A percentile compares a stretch with the other conserved stretches of the same genome.
Evolutionary conservation across 1,140 invertebrate genomes (phyloP).

Genomic region (Diploscapter pachys): DNA sequence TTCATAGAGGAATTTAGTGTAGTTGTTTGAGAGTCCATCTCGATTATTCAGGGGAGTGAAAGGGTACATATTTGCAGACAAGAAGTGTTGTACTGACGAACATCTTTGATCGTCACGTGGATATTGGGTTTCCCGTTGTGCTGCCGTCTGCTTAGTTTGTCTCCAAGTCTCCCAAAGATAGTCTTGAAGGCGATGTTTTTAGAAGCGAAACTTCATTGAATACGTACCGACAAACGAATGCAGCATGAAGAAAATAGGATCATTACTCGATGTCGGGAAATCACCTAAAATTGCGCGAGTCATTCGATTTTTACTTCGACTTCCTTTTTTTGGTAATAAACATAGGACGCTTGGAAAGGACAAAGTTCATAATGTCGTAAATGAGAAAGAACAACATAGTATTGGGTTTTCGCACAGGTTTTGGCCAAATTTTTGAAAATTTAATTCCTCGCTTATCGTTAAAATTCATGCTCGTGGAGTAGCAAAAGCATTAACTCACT

Average conservation of each 20-base stretch:
- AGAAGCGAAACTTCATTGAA: too few relatives aligned
- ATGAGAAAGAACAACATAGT: too few relatives aligned
- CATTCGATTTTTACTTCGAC: constrained; percentile 1
- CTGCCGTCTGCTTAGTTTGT: background rate
- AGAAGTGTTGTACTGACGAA: background rate
- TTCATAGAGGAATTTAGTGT: constrained; percentile 2
- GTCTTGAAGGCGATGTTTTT: background rate
- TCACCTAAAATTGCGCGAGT: background rate
- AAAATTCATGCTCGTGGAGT: too few relatives aligned
- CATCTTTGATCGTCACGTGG: background rate
- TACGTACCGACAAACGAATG: background rate
- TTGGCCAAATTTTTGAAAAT: too few relatives aligned
- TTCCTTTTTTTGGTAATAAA: background rate
- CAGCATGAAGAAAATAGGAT: constrained; percentile 4
- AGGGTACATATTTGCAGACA: background rate
- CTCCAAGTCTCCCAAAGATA: constrained; percentile 5
- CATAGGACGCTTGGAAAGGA: background rate
- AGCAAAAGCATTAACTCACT: too few relatives aligned
- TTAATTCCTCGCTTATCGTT: too few relatives aligned
- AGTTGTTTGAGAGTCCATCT: constrained; percentile 3
- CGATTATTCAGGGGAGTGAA: background rate
- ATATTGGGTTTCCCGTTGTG: background rate
- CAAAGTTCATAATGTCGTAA: too few relatives aligned
- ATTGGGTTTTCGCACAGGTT: too few relatives aligned
- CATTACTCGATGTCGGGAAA: background rate